phyloP scores from a whole-genome alignment of 2,888 invertebrate genomes.

The Sarcophaga rosellei region DNA sequence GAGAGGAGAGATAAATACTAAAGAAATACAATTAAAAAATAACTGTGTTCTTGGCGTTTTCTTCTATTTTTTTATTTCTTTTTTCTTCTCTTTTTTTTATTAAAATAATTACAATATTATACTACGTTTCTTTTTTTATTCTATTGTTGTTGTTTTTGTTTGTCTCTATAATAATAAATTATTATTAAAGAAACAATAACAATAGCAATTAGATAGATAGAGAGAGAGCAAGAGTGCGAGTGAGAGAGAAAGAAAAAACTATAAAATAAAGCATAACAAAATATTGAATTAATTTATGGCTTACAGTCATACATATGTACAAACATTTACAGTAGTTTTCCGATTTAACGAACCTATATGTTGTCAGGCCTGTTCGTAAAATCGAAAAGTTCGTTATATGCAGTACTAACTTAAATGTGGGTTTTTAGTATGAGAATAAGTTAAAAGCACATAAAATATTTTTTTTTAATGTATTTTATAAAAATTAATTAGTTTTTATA shows the following conservation, averaged over 20 bases:
- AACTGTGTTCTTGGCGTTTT: constrained; percentile 29
- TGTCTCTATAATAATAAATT: background rate
- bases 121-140: background rate
- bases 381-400: no score
- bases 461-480: no score
- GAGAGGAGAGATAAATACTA: constrained; percentile 27
- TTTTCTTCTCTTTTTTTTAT: background rate
- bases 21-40: constrained; percentile 55
- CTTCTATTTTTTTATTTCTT: background rate
- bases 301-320: background rate
- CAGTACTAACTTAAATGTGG: no score
- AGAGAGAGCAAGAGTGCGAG: no score
- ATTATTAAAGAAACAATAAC: constrained; percentile 14
- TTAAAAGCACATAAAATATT: no score
- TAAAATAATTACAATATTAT: constrained; percentile 24
- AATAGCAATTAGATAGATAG: background rate
- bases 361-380: no score
- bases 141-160: background rate
- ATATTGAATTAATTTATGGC: constrained; percentile 54
- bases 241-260: background rate
- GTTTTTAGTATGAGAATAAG: no score
- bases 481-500: no score
- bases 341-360: no score
- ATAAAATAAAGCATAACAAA: constrained; percentile 22
- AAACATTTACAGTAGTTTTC: no score